Evolutionary conservation across 2,888 invertebrate species (phyloP), one percentile per base, ranked within the genome.

Genomic region (Furcula furcula): DNA sequence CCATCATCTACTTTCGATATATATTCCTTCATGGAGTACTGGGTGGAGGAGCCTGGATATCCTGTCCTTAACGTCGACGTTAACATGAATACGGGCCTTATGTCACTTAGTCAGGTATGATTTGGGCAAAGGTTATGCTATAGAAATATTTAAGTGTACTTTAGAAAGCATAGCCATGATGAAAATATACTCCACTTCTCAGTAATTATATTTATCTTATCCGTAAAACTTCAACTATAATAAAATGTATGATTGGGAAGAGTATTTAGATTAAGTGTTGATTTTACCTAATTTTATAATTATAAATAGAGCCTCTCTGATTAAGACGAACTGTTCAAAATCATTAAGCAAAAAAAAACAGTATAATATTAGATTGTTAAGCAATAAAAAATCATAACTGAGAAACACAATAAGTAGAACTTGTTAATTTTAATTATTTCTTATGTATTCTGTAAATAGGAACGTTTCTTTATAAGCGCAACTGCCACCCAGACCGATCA

Each of bases 21-120:
- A 4, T 42, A 55, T 6, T 41, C 43, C 1, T 73, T 86, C 22
- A 72, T 88, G 64, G 38, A 58, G 7, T 67, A 85, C 10, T 94
- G 93, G 93, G 91, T 92, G 0, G 83, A 90, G 2, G 87, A 92
- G 47, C 82, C 84, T 7, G 92, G 93, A 0, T 92, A 87, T 50
- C 93, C 93, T 0, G 71, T 92, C 0, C 56, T 93, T 0, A 80
- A 73, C 4, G 91, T 92, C 0, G 51, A 69, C 2, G 76, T 89
- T 1, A 54, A 90, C 42, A 76, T 76, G 40, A 36, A 46, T 0
- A 72, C 68, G 6, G 76, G 78, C 9, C 12, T 58, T 0, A 72
- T 87, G n/a, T 50, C 30, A 2, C 47, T 86, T 1, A 55, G 39
- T 13, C 87, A 88, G 76, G 87, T 83, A 63, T 38, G n/a, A 18